These are phyloP conservation scores for Dicycla oo DNA, from an alignment of 2,888 invertebrate species.

Conservation along the genomic window DNA sequence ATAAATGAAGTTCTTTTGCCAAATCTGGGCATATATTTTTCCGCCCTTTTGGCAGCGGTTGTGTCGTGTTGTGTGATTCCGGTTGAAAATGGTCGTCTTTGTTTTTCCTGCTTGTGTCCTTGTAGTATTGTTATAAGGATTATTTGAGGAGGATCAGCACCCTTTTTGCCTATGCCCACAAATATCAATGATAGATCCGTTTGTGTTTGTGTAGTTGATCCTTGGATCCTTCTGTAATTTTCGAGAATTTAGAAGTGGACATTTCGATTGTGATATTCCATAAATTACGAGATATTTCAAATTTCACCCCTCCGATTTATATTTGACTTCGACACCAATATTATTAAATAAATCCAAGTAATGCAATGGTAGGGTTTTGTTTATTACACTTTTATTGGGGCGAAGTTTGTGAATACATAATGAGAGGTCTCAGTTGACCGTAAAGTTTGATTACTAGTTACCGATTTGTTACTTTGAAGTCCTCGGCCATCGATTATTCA, in stretches of 20 bases:
- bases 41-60: slow-evolving; percentile 7
- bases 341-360: slow-evolving; percentile 24
- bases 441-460: slow-evolving; percentile 49
- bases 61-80: not conserved
- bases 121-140: slow-evolving; percentile 2
- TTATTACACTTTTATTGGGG: slow-evolving; percentile 38
- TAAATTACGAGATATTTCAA: not conserved
- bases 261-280: slow-evolving; percentile 1
- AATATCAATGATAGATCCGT: slow-evolving; percentile 10
- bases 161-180: not conserved
- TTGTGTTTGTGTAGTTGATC: not conserved
- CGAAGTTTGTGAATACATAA: slow-evolving; percentile 51
- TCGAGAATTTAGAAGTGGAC: not conserved
- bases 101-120: slow-evolving; percentile 8
- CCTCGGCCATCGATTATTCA: slow-evolving; percentile 39
- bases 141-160: slow-evolving; percentile 18
- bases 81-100: slow-evolving; percentile 13
- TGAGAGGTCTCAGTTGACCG: slow-evolving; percentile 31
- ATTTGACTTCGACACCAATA: slow-evolving; percentile 14
- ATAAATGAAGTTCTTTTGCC: slow-evolving; percentile 17
- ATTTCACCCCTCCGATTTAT: not conserved
- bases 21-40: slow-evolving; percentile 25
- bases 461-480: slow-evolving; percentile 33
- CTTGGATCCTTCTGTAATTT: not conserved
- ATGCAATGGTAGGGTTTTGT: slow-evolving; percentile 24